Conservation (phyloP, 2,113 vertebrate species). For the Amblyornis subalaris region DNA sequence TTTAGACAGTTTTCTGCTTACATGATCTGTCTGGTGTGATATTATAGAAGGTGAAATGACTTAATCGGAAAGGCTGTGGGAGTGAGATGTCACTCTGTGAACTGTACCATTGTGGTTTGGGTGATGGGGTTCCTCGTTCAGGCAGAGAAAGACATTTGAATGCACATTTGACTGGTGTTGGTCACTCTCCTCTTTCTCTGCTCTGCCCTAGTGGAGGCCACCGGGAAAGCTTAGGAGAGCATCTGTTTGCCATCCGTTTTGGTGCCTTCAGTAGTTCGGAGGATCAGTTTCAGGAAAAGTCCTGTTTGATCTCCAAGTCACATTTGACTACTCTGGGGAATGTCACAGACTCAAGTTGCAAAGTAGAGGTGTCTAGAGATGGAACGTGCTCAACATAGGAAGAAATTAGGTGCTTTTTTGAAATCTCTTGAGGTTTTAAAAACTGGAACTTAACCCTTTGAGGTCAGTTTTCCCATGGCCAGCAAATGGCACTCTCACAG, state of each 20-base stretch:
- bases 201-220: not conserved
- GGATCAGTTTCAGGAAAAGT: not conserved
- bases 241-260: not conserved
- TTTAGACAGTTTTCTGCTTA: not conserved
- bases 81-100: not conserved
- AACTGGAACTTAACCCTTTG: not conserved
- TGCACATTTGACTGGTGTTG: not conserved
- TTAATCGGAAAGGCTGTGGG: not conserved
- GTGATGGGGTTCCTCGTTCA: not conserved
- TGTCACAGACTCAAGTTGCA: not conserved
- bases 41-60: not conserved
- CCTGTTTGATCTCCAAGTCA: not conserved
- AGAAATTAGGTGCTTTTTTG: not conserved
- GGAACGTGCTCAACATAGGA: not conserved
- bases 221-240: not conserved
- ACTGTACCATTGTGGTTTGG: not conserved
- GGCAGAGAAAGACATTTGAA: not conserved
- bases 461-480: not conserved
- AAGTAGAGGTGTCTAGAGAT: not conserved
- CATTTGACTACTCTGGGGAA: not conserved
- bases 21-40: not conserved
- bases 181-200: not conserved
- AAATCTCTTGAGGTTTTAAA: not conserved
- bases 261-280: not conserved
- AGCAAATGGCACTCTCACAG: not conserved